Base-by-base conservation (phyloP, 1,140 invertebrate species). In the Stegodyphus mimosarum region DNA sequence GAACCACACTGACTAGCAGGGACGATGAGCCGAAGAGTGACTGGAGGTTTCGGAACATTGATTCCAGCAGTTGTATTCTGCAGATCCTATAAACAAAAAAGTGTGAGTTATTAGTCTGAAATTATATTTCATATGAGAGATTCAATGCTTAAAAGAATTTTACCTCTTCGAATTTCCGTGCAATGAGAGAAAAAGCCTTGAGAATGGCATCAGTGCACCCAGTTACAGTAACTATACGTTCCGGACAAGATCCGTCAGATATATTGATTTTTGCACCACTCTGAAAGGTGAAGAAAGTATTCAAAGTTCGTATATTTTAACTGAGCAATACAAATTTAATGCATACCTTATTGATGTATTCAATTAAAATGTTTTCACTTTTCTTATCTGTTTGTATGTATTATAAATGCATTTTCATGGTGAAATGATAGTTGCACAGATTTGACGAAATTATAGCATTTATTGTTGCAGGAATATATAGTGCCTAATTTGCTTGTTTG, bases 141-240 rank as follows among this genome's bases (percentile, higher is more conserved):
- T 1, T 33, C 1, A 33, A 33, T 1, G 33, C 33, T 33, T 60
- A 1, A 9, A 48, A 9, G 5, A 67, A 48, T 48, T 33, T 63
- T 76, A 98, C 97, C 94, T 99, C 98, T 94, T 99, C 98, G 91
- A 99, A 99, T 92, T 99, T 99, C 92, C 98, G 97, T 93, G 97
- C 99, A 90, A 99, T 99, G 91, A 99, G 94, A 89, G 96, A 96
- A 92, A 99, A 99, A 78, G 98, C 98, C 93, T 98, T 98, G 92
- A 97, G 97, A 90, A 99, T 99, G 88, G 97, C 95, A 91, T 95
- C 97, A 90, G 96, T 96, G 88, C 96, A 95, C 88, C 99, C 99
- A 87, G 97, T 99, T 88, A 99, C 96, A 86, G 98, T 99, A 87
- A 99, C 99, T 92, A 99, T 99, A 88, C 99, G 93, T 92, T 99